These are phyloP conservation scores for Torymus auratus DNA, from an alignment of 2,888 invertebrate species.

Conservation along the genomic window DNA sequence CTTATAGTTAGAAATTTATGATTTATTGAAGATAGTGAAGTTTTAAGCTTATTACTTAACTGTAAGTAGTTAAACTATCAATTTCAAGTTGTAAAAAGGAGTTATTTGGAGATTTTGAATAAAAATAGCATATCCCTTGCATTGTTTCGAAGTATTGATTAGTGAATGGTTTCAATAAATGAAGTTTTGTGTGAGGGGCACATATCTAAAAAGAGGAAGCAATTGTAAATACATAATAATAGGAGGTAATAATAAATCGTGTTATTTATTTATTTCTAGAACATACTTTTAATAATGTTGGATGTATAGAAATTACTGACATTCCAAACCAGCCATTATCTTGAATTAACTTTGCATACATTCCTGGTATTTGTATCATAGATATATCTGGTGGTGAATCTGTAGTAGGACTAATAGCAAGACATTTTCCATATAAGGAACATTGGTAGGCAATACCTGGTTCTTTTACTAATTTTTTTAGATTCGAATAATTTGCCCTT, in stretches of 20 bases:
- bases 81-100: constrained; percentile 32
- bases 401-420: constrained; percentile 19
- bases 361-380: constrained; percentile 28
- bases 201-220: constrained; percentile 63
- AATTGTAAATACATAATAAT: neutral
- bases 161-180: constrained; percentile 48
- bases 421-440: constrained; percentile 45
- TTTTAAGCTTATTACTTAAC: neutral
- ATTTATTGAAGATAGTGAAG: constrained; percentile 9
- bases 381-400: constrained; percentile 42
- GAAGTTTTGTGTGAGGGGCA: constrained; percentile 65
- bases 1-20: neutral
- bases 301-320: constrained; percentile 76
- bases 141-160: constrained; percentile 59
- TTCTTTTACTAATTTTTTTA: constrained; percentile 70
- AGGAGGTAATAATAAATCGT: constrained; percentile 1
- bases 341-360: constrained; percentile 66
- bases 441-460: constrained; percentile 80
- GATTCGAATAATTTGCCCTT: constrained; percentile 77
- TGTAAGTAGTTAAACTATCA: constrained; percentile 38
- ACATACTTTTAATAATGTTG: constrained; percentile 68
- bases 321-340: constrained; percentile 78
- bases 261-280: neutral
- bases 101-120: neutral
- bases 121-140: constrained; percentile 68